Percentiles rank a stretch among this genome's conserved stretches.
Conservation (phyloP, 1,140 invertebrate species). For the Maniola jurtina region DNA sequence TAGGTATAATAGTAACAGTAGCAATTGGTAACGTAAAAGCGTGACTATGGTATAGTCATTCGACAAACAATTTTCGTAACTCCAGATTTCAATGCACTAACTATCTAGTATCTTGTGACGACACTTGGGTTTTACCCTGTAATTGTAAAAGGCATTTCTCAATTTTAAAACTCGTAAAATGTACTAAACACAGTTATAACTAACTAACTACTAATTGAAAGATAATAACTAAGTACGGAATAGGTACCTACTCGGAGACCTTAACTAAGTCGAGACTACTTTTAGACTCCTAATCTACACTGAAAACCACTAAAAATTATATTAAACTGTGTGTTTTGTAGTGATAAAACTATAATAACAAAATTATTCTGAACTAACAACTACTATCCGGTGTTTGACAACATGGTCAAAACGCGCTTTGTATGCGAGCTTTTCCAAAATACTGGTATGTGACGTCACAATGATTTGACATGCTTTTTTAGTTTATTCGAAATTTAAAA, state of each 20-base stretch:
- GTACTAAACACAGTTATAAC: not conserved
- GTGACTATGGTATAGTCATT: not conserved
- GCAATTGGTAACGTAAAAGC: not conserved
- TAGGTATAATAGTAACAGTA: not conserved
- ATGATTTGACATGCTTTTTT: no score
- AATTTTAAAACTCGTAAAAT: conserved; percentile 9
- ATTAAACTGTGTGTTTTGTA: no score
- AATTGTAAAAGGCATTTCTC: conserved; percentile 17
- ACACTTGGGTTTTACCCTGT: conserved; percentile 8
- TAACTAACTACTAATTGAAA: not conserved
- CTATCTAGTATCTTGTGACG: not conserved
- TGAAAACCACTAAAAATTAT: no score
- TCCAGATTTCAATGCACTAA: not conserved
- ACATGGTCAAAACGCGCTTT: no score
- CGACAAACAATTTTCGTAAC: not conserved
- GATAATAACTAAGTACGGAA: not conserved
- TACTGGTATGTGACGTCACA: no score
- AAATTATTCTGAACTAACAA: no score
- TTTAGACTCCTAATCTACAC: no score
- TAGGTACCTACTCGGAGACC: no score
- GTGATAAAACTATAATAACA: no score
- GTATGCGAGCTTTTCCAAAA: no score
- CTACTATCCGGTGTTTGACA: no score
- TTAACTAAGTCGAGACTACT: not conserved
- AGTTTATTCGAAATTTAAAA: no score